Percentiles rank a stretch among this genome's conserved stretches.
phyloP scores from a whole-genome alignment of 2,113 vertebrate genomes.

The Pterocles gutturalis region DNA sequence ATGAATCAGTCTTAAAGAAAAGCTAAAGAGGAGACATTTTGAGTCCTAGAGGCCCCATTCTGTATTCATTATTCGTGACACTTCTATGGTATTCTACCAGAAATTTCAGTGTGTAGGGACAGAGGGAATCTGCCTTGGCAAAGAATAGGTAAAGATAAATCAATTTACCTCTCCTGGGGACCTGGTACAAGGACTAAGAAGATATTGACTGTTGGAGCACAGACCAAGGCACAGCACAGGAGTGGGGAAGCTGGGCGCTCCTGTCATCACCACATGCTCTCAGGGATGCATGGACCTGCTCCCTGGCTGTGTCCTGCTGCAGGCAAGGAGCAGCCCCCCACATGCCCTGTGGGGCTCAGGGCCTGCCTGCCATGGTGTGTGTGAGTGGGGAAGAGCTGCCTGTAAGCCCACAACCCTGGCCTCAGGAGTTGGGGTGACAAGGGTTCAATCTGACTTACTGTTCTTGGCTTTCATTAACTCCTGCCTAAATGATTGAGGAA shows the following conservation, averaged over 20 bases:
- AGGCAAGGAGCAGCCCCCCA: neutral
- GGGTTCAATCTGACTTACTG: neutral
- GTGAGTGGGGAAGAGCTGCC: neutral
- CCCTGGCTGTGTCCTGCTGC: neutral
- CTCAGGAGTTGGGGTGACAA: neutral
- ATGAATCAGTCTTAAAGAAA: neutral
- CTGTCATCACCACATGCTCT: rapidly evolving
- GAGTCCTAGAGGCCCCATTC: neutral
- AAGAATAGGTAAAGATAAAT: neutral
- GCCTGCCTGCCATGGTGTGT: neutral
- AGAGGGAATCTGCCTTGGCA: neutral
- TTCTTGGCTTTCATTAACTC: neutral
- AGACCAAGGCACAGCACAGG: neutral
- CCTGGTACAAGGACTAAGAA: neutral
- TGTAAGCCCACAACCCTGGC: rapidly evolving
- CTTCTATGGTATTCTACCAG: neutral
- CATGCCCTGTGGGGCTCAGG: rapidly evolving
- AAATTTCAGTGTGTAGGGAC: neutral
- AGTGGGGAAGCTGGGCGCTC: rapidly evolving
- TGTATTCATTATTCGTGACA: neutral
- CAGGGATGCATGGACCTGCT: neutral
- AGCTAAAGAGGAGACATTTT: neutral
- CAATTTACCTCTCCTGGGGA: neutral
- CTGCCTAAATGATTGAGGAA: neutral
- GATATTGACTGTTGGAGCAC: neutral